Evolutionary conservation across 2,113 vertebrate genomes (phyloP).

Genomic region (Emydocephalus ijimae): DNA sequence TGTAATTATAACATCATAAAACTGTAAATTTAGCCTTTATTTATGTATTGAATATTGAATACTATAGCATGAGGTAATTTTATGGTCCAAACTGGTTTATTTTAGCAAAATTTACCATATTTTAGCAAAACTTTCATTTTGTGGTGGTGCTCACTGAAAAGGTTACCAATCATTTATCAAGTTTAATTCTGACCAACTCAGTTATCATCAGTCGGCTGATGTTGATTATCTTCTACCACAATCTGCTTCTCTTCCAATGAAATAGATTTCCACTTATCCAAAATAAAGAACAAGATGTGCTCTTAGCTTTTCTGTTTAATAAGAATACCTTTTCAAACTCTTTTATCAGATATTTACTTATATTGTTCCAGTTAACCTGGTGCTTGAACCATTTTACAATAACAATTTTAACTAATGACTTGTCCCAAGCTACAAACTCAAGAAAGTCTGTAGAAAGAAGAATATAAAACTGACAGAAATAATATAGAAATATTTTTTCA

Average conservation of each 20-base stretch:
- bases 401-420: constrained; percentile 40
- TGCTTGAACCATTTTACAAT: constrained; percentile 35
- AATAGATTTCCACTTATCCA: constrained; percentile 16
- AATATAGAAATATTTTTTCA: constrained; percentile 21
- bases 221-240: neutral
- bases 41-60: neutral
- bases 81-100: neutral
- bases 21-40: neutral
- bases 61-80: neutral
- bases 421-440: constrained; percentile 17
- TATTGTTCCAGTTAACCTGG: neutral
- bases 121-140: neutral
- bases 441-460: neutral
- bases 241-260: constrained; percentile 12
- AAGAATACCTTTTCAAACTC: constrained; percentile 38
- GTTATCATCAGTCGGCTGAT: neutral
- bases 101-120: neutral
- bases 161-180: neutral
- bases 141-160: neutral
- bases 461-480: constrained; percentile 33
- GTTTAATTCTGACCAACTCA: neutral
- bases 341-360: constrained; percentile 36
- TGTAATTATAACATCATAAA: neutral
- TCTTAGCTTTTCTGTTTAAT: constrained; percentile 8
- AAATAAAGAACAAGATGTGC: constrained; percentile 43